Evolutionary conservation across 1,140 invertebrate species (phyloP), one percentile per base, ranked within the genome.

Genomic region (Penaeus indicus): DNA sequence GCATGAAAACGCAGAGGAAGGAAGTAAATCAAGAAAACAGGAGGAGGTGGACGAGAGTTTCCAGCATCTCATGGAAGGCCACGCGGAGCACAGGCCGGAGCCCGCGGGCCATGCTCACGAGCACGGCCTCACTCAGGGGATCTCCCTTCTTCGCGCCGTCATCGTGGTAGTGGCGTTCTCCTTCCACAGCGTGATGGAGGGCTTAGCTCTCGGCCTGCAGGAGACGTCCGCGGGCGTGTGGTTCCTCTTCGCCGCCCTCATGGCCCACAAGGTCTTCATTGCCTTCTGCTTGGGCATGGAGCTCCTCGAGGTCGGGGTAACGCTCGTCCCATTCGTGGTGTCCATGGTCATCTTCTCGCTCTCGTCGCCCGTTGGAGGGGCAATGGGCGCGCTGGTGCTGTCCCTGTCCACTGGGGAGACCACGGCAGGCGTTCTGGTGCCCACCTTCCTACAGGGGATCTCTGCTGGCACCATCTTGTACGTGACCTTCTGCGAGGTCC

Each of bases 401-500:
- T 81, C 80, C 18, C 47, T 77, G 54, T 75, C 77, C 13, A 84
- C 75, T 0, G 47, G 83, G 10, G 80, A 81, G 27, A 78, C 84
- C 11, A 42, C 87, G 16, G 80, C 67, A 54, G 90, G 87, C 1
- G n/a, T 86, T 0, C 78, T 90, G 27, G 85, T 82, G 25, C 64
- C 95, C 81, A 92, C 94, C 11, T 93, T 97, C 7, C 93, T 97
- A 0, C 96, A 97, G 92, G 97, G 96, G 16, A 94, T 97, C 93
- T 97, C 97, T 0, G 96, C 96, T 69, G 97, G 97, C 27, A 98
- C 97, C 0, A 94, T 98, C 19, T 94, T 98, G 0, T 98, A 97
- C 92, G 97, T 98, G 62, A 96, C 97, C 3, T 98, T 98, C 94
- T 97, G 98, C 92, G 97, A 98, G 93, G 96, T 98, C 47, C 94